These are phyloP conservation scores for Drosophila kambysellisi DNA, from an alignment of 2,888 invertebrate species.

Conservation along the genomic window DNA sequence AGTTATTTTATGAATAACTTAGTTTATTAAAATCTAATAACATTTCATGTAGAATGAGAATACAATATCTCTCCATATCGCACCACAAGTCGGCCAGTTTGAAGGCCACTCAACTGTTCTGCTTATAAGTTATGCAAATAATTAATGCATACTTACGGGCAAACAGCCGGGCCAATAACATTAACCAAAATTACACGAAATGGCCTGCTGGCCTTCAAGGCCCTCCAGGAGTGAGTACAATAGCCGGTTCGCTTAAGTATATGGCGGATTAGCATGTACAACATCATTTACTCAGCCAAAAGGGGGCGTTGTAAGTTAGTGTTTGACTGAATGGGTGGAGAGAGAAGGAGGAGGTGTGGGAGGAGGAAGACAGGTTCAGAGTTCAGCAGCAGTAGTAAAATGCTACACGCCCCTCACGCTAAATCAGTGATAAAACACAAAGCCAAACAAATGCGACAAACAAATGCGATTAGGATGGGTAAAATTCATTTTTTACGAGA, in stretches of 20 bases:
- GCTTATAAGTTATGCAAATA: slow-evolving; percentile 73
- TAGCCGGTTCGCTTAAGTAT: slow-evolving; percentile 6
- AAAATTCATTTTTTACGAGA: slow-evolving; percentile 28
- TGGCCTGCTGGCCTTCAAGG: slow-evolving; percentile 40
- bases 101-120: neutral
- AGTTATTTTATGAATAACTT: neutral
- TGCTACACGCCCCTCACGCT: slow-evolving; percentile 52
- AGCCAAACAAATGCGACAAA: slow-evolving; percentile 41
- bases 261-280: slow-evolving; percentile 47
- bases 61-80: neutral
- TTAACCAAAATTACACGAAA: slow-evolving; percentile 63
- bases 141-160: slow-evolving; percentile 59
- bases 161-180: slow-evolving; percentile 41
- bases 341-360: too few relatives aligned
- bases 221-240: slow-evolving; percentile 4
- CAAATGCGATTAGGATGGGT: slow-evolving; percentile 54
- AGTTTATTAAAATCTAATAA: slow-evolving; percentile 1
- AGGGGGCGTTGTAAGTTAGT: slow-evolving; percentile 20
- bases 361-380: slow-evolving; percentile 28
- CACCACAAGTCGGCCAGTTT: neutral
- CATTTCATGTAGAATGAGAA: neutral
- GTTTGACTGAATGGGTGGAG: neutral
- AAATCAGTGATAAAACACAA: slow-evolving; percentile 47
- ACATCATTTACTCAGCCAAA: slow-evolving; percentile 31
- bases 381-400: slow-evolving; percentile 53